Percentiles rank a stretch among this genome's conserved stretches.
Evolutionary conservation across 1,140 invertebrate genomes (phyloP).

Genomic region (Leptinotarsa lineolata): DNA sequence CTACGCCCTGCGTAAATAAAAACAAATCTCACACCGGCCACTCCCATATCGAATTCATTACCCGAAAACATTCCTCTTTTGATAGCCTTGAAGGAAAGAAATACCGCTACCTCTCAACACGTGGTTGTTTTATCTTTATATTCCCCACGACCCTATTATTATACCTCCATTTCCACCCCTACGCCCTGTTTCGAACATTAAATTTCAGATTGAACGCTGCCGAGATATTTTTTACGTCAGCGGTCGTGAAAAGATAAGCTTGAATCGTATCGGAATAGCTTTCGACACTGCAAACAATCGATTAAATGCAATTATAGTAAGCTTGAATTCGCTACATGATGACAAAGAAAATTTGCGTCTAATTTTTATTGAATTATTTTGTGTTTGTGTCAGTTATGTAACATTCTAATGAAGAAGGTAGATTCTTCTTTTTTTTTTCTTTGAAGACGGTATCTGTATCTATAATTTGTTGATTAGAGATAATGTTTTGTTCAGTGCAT

Average conservation of each 20-base stretch:
- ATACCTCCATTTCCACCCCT: not conserved
- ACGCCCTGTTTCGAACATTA: constrained; percentile 1
- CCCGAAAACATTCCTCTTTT: constrained; percentile 5
- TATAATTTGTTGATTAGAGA: no score
- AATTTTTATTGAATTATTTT: no score
- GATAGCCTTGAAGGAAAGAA: constrained; percentile 2
- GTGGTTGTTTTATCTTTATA: constrained; percentile 7
- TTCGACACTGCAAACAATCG: no score
- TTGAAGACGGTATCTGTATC: no score
- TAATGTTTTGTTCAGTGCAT: no score
- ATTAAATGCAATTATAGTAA: no score
- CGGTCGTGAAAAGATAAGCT: not conserved
- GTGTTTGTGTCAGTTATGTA: no score
- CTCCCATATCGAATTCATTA: not conserved
- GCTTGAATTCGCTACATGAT: no score
- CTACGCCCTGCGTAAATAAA: not conserved
- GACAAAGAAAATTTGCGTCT: no score
- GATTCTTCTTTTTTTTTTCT: no score
- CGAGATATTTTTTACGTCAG: not conserved
- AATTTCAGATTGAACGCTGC: not conserved
- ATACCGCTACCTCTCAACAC: constrained; percentile 5
- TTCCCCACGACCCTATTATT: constrained; percentile 5
- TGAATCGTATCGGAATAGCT: not conserved
- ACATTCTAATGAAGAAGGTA: no score
- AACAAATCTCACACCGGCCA: not conserved